Percentiles rank a stretch among this genome's conserved stretches.
Conservation (phyloP, 2,797 vertebrate species). For the Nannoperca obscura region DNA sequence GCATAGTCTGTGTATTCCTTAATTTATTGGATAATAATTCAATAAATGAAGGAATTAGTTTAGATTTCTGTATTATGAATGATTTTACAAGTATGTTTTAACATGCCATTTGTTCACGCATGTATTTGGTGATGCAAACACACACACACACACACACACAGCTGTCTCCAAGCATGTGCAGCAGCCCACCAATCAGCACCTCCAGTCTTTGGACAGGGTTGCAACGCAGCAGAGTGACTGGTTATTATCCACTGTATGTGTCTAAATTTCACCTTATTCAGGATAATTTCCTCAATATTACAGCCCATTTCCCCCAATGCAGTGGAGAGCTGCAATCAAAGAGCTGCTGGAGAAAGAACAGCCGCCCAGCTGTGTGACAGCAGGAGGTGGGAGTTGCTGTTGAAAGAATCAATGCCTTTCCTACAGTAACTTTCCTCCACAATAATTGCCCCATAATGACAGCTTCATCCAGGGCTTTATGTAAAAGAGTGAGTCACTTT, state of each 20-base stretch:
- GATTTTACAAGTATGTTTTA: no score
- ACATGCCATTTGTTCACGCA: neutral
- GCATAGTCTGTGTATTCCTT: no score
- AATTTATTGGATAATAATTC: no score
- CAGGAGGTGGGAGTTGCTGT: slow-evolving; percentile 45
- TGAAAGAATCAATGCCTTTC: slow-evolving; percentile 50
- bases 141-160: neutral
- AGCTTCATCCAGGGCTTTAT: slow-evolving; percentile 64
- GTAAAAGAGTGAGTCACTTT: slow-evolving; percentile 66
- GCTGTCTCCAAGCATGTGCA: slow-evolving; percentile 15
- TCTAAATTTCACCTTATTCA: slow-evolving; percentile 63
- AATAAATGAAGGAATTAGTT: no score
- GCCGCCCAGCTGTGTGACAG: slow-evolving; percentile 60
- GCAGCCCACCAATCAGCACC: slow-evolving; percentile 42
- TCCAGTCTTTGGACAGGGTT: slow-evolving; percentile 44
- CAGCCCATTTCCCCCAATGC: neutral
- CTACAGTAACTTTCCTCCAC: slow-evolving; percentile 46
- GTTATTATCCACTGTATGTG: slow-evolving; percentile 39
- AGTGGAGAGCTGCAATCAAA: slow-evolving; percentile 56
- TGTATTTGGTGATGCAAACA: neutral
- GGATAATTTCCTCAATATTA: slow-evolving; percentile 50
- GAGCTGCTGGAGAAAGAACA: slow-evolving; percentile 31
- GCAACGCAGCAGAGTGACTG: slow-evolving; percentile 21
- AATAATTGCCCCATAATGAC: slow-evolving; percentile 70
- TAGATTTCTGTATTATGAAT: no score